Evolutionary conservation across 2,888 invertebrate genomes (phyloP), one percentile per base, ranked within the genome.

Genomic region (Lasioglossum villosulum): DNA sequence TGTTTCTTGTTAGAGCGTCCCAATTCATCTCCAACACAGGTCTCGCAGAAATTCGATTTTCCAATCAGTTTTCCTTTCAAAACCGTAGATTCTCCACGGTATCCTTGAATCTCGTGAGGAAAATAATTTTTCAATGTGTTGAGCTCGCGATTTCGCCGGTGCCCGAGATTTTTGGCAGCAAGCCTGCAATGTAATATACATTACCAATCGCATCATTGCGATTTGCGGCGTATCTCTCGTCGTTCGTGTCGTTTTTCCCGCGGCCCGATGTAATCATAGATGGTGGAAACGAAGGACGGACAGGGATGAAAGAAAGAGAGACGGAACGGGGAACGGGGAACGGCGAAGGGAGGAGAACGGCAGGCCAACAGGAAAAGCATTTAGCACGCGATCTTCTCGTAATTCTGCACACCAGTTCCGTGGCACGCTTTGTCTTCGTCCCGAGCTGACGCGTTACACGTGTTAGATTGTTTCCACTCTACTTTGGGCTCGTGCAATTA

Each of bases 361-460:
- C 4, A 45, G 56, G 52, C 37, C 56, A 75, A 88, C 89, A 88
- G 92, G 88, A 90, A 90, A 91, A 93, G 94, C 94, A 93, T 93
- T 94, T 94, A 93, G 92, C 94, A 94, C 94, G 94, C 94, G 94
- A 94, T 94, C 92, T 91, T 93, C 93, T 93, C 94, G 93, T 94
- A 94, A 94, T 94, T 94, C 92, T 93, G 91, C 92, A 90, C 91
- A 91, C 85, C 86, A 87, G 88, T 90, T 85, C 88, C 87, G 75
- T 56, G 83, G 81, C 90, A 82, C 82, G 90, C 84, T 90, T 89
- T 89, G 90, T 90, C 90, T 90, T 90, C 89, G 88, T 90, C 80
- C 59, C 77, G 80, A 84, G 68, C 86, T 84, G 89, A 89, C 91
- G 86, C 87, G 85, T 87, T 86, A 89, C 89, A 91, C 86, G 87